Evolutionary conservation across 2,797 vertebrate species (phyloP), one percentile per base, ranked within the genome.

Genomic region (Micromesistius poutassou): DNA sequence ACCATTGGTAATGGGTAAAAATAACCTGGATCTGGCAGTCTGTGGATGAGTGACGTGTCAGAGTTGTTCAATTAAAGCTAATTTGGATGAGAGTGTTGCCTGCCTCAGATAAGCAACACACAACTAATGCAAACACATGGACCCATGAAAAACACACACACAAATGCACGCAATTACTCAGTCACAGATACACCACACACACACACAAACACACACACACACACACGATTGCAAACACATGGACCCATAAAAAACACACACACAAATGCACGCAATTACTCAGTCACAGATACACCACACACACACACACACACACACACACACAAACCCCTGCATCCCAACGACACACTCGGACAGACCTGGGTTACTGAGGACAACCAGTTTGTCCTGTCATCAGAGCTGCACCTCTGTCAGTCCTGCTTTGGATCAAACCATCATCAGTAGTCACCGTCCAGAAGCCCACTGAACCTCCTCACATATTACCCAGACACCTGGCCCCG

Each of bases 341-440:
- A 3, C 5, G 22, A 50, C 46, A 19, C 46, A 16, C 50, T 62
- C 50, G 19, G 46, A 50, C 16, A 22, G 22, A 50, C 46, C 14
- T 22, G 46, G 46, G 14, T 50, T 22, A 12, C 46, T 50, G 46
- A 50, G 46, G 14, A 50, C 3, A 50, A 50, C 22, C 46, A 19
- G 46, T 50, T 50, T 50, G 46, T 3, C 71, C 71, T 7, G 68
- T 70, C 68, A 70, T 50, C 46, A 50, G 46, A 50, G 46, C 19
- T 22, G 46, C 2, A 22, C 22, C 35, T 9, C 71, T 72, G 30
- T 72, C 31, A 72, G 31, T 33, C 71, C 33, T 33, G 31, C n/a
- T 72, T 72, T 71, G 70, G 70, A 31, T 71, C 70, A 72, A 72
- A 72, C 33, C 31, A 31, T 30, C n/a, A 72, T 36, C 35, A 22